Percentiles rank a stretch among this genome's conserved stretches.
phyloP scores from a whole-genome alignment of 2,888 invertebrate genomes.

The Leucoma salicis region DNA sequence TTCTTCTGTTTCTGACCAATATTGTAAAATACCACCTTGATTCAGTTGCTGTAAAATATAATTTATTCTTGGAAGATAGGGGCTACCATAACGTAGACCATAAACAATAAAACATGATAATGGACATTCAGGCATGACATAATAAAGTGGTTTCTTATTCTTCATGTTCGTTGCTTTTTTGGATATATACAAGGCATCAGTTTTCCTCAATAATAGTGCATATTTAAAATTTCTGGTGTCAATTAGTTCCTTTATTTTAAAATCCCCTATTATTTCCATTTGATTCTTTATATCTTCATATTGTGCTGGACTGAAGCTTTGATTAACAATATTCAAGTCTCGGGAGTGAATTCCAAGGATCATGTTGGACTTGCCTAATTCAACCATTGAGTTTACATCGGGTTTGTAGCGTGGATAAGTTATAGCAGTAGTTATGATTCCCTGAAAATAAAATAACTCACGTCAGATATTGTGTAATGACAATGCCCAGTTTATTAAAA shows the following conservation, averaged over 20 bases:
- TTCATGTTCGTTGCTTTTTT: constrained; percentile 51
- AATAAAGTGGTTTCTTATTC: constrained; percentile 70
- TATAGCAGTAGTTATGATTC: constrained; percentile 68
- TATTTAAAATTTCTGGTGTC: constrained; percentile 62
- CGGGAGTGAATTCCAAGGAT: constrained; percentile 62
- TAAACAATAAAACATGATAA: constrained; percentile 81
- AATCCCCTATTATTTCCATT: constrained; percentile 60
- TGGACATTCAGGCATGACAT: constrained; percentile 75
- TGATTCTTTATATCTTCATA: constrained; percentile 49
- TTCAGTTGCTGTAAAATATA: constrained; percentile 66
- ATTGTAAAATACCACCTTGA: constrained; percentile 75
- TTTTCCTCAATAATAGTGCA: constrained; percentile 74
- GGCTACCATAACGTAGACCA: constrained; percentile 81
- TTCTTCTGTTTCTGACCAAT: constrained; percentile 62
- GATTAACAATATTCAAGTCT: constrained; percentile 58
- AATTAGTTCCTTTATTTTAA: constrained; percentile 57
- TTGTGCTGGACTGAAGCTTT: constrained; percentile 42
- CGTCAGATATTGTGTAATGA: not conserved
- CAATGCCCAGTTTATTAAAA: no score
- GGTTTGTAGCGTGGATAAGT: constrained; percentile 61
- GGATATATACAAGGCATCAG: constrained; percentile 58
- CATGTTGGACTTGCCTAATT: constrained; percentile 52
- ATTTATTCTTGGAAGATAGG: constrained; percentile 74
- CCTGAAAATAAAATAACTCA: constrained; percentile 49
- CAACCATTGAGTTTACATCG: constrained; percentile 50